Percentiles rank a stretch among this genome's conserved stretches.
These are phyloP conservation scores for Eristalis tenax DNA, from an alignment of 2,888 invertebrate species.

Conservation along the genomic window DNA sequence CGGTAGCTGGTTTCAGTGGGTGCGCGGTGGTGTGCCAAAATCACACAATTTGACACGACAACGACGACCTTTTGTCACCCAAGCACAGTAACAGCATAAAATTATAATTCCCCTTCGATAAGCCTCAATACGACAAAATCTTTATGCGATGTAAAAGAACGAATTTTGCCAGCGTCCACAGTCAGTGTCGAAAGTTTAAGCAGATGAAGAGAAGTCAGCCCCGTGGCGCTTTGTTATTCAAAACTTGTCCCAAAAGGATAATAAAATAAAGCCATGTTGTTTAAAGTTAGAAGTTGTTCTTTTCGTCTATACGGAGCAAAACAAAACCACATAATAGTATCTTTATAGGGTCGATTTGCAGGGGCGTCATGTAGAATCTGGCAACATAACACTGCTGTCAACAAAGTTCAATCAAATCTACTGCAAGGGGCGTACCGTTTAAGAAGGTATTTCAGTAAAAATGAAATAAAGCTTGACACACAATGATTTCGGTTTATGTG, in stretches of 20 bases:
- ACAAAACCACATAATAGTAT: slow-evolving; percentile 35
- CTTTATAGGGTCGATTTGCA: slow-evolving; percentile 19
- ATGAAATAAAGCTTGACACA: slow-evolving; percentile 22
- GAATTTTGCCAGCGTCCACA: slow-evolving; percentile 26
- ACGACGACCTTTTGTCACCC: slow-evolving; percentile 60
- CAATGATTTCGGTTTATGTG: slow-evolving; percentile 1
- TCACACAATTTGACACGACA: slow-evolving; percentile 47
- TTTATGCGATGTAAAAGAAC: slow-evolving; percentile 42
- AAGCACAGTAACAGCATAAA: slow-evolving; percentile 50
- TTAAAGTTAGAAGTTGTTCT: slow-evolving; percentile 55
- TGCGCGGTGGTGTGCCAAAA: background rate
- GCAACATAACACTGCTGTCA: background rate
- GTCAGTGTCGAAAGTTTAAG: slow-evolving; percentile 25
- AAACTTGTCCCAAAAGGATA: slow-evolving; percentile 67
- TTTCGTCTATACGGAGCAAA: slow-evolving; percentile 16
- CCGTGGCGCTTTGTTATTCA: slow-evolving; percentile 54
- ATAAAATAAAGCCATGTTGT: slow-evolving; percentile 69
- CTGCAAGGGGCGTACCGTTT: background rate
- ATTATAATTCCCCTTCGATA: slow-evolving; percentile 69
- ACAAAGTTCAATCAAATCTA: background rate
- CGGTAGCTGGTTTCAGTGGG: slow-evolving; percentile 3
- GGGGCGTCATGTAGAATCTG: slow-evolving; percentile 18
- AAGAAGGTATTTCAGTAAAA: slow-evolving; percentile 1
- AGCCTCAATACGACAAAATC: slow-evolving; percentile 59
- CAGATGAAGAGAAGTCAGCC: slow-evolving; percentile 20